Base-by-base conservation (phyloP, 53 echinoderm and acorn worm species). In the Arbacia lixula region DNA sequence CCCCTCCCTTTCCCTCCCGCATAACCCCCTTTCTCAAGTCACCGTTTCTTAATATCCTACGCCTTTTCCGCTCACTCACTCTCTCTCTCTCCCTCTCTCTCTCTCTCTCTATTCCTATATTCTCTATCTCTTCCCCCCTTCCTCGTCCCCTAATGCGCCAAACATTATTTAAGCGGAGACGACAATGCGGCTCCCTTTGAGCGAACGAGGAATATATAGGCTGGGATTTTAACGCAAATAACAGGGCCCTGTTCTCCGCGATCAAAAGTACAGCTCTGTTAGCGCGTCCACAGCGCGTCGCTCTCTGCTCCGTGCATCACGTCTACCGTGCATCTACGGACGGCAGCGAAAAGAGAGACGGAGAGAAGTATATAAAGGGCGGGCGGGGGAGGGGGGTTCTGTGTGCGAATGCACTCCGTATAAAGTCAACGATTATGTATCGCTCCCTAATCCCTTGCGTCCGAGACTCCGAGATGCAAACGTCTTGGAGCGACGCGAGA, bases 191-290 rank as follows among this genome's bases (percentile, higher is more conserved):
- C 74, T 52, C 52, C 74, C 49, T 53, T 74, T 74, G 43, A 34
- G 51, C 27, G 29, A 43, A 29, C 42, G 42, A 43, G 43, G 43
- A 43, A 69, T 42, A 69, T 69, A 69, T 16, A 69, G 69, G 25
- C 29, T 69, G 69, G 69, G 69, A 69, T 69, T 69, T 69, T 69
- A 69, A 69, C 69, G 69, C 43, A 41, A 69, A 43, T 41, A 69
- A 42, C 69, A 69, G 69, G 29, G 49, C n/a, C n/a, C n/a, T n/a
- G n/a, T n/a, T 46, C 69, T 43, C 69, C 21, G 43, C 69, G 40
- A 69, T 69, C 69, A 69, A 69, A 69, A 69, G 69, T 69, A 36
- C 69, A 69, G 28, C 24, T 40, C 43, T 42, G 69, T 69, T 69
- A 69, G 69, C 42, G 28, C 43, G 69, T n/a, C n/a, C n/a, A n/a